Base-by-base conservation (phyloP, 1,140 invertebrate genomes). In the Euwallacea similis region DNA sequence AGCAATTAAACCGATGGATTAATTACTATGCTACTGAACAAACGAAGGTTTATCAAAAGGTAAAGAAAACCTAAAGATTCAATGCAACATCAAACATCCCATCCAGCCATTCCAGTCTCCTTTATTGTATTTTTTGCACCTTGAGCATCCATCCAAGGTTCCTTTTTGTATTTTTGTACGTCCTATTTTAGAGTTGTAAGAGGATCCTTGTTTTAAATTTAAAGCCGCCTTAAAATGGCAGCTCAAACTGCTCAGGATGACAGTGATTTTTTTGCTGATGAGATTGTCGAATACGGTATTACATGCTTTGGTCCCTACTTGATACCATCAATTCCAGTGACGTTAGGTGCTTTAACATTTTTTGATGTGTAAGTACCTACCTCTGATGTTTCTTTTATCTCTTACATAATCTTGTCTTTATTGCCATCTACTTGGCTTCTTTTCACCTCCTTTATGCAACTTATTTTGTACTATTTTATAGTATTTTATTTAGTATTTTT, bases 351-450 rank as follows among this genome's bases (percentile, higher is more conserved):
- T 69, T 55, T 74, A 15, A 62, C 65, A 66, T 73, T 56, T 8
- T 63, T 63, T 63, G 64, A 74, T 63, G 56, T 74, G 73, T 74
- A 74, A 74, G 73, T 74, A 74, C 60, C 21, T 66, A 16, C 21
- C 33, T 53, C 15, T 42, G 33, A 15, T 63, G 58, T 60, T 21
- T 42, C n/a, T 10, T 7, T 60, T 21, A n/a, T 41, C 21, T 33
- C 21, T 33, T 33, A 33, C 21, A 33, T 33, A 33, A 2, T 33
- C 21, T 33, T n/a, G n/a, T n/a, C 21, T 33, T 4, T 33, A 33
- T 33, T 33, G 21, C 21, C 4, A 33, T 33, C 4, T 33, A 33
- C 21, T 33, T 33, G 21, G 21, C 1, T 33, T 33, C 21, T 33
- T 33, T 33, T 33, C 21, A 33, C 21, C 21, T 33, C 21, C 21